Evolutionary conservation across 2,113 vertebrate genomes (phyloP).

Genomic region (Urocitellus parryii): DNA sequence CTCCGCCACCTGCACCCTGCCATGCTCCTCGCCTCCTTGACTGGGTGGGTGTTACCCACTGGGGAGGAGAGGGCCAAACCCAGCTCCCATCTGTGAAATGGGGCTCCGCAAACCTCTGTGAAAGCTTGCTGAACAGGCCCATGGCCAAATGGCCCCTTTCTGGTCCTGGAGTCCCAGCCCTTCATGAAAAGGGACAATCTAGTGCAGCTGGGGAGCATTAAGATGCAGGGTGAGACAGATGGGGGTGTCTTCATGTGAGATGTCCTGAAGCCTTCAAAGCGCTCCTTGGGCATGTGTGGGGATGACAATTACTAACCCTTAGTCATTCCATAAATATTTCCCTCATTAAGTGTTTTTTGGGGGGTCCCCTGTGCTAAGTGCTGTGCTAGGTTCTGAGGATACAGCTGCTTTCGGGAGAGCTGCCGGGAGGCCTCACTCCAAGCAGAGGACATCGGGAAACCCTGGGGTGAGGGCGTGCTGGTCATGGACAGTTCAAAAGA

Average conservation of each 20-base stretch:
- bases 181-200: not conserved
- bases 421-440: not conserved
- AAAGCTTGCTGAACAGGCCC: not conserved
- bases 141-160: not conserved
- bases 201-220: not conserved
- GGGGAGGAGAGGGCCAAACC: no score
- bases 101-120: not conserved
- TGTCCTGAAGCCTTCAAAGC: not conserved
- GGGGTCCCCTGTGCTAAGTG: not conserved
- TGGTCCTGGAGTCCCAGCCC: not conserved
- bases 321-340: not conserved
- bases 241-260: rapidly evolving
- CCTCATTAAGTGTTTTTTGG: rapidly evolving
- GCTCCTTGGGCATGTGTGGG: not conserved
- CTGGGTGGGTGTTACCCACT: not conserved
- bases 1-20: rapidly evolving
- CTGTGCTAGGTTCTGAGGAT: not conserved
- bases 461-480: not conserved
- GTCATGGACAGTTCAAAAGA: not conserved
- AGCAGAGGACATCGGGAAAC: not conserved
- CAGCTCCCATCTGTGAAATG: not conserved
- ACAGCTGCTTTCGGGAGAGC: rapidly evolving
- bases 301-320: rapidly evolving
- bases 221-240: not conserved
- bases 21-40: not conserved